Conservation (phyloP, 2,888 invertebrate genomes). For the Drosophila putrida region DNA sequence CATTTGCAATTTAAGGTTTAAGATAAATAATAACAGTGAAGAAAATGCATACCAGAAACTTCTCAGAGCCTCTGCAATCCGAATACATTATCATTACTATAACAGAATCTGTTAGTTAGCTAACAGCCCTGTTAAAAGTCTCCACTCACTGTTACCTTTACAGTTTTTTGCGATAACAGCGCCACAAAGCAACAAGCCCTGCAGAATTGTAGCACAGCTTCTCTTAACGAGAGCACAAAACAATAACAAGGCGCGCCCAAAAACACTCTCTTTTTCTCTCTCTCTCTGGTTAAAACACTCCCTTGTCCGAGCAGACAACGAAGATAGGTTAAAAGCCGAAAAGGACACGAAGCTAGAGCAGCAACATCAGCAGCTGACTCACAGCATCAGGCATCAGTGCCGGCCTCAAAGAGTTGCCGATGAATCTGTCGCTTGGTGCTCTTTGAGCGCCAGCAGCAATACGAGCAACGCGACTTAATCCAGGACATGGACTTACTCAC, state of each 20-base stretch:
- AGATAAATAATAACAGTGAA: background rate
- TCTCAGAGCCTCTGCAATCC: background rate
- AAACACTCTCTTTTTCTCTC: slow-evolving; percentile 8
- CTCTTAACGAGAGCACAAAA: slow-evolving; percentile 27
- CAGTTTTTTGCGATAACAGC: slow-evolving; percentile 22
- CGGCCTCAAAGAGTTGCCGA: slow-evolving; percentile 41
- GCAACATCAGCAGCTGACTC: slow-evolving; percentile 17
- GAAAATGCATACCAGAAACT: background rate
- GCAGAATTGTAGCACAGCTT: background rate
- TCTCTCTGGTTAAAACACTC: slow-evolving; percentile 9
- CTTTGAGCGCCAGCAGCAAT: slow-evolving; percentile 26
- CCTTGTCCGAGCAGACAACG: slow-evolving; percentile 1
- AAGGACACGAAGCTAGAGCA: slow-evolving; percentile 25
- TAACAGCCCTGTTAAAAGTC: slow-evolving; percentile 37
- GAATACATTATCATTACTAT: background rate
- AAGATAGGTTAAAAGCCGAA: slow-evolving; percentile 19
- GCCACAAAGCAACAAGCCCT: slow-evolving; percentile 55
- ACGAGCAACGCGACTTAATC: slow-evolving; percentile 25
- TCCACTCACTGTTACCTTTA: slow-evolving; percentile 42
- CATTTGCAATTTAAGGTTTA: background rate
- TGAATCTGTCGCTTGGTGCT: slow-evolving; percentile 15
- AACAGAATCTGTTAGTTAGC: background rate
- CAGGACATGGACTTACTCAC: slow-evolving; percentile 27
- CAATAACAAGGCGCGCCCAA: slow-evolving; percentile 50
- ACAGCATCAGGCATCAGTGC: slow-evolving; percentile 32